Evolutionary conservation across 2,113 vertebrate species (phyloP), one percentile per base, ranked within the genome.

Genomic region (Progne subis): DNA sequence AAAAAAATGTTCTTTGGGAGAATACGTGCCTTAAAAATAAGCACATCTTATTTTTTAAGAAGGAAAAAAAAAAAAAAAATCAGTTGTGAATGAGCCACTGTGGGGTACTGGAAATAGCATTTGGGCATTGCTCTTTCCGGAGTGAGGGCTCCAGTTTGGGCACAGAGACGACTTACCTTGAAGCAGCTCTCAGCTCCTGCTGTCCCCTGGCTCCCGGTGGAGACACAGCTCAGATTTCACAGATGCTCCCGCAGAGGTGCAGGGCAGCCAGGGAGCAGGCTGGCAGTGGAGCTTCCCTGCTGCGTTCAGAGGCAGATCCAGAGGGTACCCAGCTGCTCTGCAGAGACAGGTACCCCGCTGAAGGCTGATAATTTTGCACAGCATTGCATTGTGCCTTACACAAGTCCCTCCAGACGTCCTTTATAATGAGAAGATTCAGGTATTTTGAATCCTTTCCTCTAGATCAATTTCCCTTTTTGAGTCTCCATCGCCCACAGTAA

Each of bases 261-360:
- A 46, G 37, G 65, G 53, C 76, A 32, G 68, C 12, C 61, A 12
- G 70, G 31, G 29, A 49, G 59, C 41, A 3, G 74, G 3, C 26
- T 0, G 3, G 41, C 6, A 1, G 15, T 4, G 21, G n/a, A 18
- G 43, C 21, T 41, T 11, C 68, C 20, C 65, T 68, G 75, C 39
- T 34, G 57, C 0, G 0, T 7, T 3, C 37, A 32, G 20, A 41
- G n/a, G 19, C 4, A 4, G 37, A 59, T 4, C 32, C 32, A 21
- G n/a, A 47, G 55, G 16, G 34, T 9, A 10, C 7, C 39, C 57
- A 25, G 53, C 9, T 52, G 12, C 5, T 57, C 68, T 15, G 28
- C 82, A 85, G 29, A 44, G 37, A 46, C 57, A n/a, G 25, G 17
- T 14, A 60, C 46, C 12, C 47, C 70, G 55, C 37, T 11, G 28